Evolutionary conservation across 2,797 vertebrate genomes (phyloP), one percentile per base, ranked within the genome.

Genomic region (Characodon lateralis): DNA sequence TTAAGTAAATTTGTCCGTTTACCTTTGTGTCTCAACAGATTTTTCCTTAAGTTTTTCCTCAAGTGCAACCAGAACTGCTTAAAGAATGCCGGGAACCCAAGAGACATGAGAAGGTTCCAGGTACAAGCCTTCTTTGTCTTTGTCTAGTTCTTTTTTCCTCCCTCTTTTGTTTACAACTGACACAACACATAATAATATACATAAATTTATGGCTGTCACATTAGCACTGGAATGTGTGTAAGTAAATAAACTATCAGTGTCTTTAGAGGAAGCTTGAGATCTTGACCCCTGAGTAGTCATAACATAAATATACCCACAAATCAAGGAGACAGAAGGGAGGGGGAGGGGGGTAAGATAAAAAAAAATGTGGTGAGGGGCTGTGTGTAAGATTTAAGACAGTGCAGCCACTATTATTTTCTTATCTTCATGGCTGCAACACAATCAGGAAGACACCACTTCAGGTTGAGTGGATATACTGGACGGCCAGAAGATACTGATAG

Each of bases 61-160:
- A 99, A 99, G 95, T 99, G 98, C 95, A 99, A 99, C 96, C 98
- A 99, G 95, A 99, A 99, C 95, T 99, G 98, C 95, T 95, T 99
- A 95, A 99, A 99, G 95, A 99, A 99, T 91, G 98, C 98, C 63
- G 98, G 98, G 93, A 99, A 99, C 93, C 98, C 98, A 66, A 95
- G 98, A 85, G 98, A 99, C 93, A 99, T 99, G 98, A 96, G 98
- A 78, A 96, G 98, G 94, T 99, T 99, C 95, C 98, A 99, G 97
- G 98, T 99, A 91, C 18, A 77, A 66, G 73, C 66, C 28, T 16
- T n/a, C n/a, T 68, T 20, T 18, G 55, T 78, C 20, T 83, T 73
- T 73, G 59, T 9, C 73, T 55, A 6, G n/a, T 68, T 53, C 71
- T 31, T 68, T 78, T 83, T 35, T 48, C 51, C 9, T 66, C 48